These are phyloP conservation scores for Diplodus puntazzo DNA, from an alignment of 2,797 vertebrate species.

Conservation along the genomic window DNA sequence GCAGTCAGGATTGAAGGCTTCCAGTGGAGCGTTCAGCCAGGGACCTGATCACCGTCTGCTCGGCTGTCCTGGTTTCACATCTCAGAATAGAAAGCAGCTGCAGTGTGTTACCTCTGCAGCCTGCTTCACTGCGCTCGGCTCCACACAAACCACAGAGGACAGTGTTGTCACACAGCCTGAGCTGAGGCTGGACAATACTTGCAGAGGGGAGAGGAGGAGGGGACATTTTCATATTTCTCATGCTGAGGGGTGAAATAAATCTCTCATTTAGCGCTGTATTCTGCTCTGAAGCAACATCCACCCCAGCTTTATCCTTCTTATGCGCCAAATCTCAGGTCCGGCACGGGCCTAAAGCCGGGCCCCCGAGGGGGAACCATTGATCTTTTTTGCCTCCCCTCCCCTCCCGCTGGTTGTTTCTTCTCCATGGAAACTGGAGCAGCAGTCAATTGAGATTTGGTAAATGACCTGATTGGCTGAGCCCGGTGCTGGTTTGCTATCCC, in stretches of 20 bases:
- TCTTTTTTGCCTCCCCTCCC: constrained; percentile 37
- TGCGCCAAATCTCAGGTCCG: constrained; percentile 39
- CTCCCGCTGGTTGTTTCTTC: constrained; percentile 57
- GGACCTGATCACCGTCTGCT: constrained; percentile 49
- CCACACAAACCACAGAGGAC: constrained; percentile 47
- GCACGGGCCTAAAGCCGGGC: constrained; percentile 20
- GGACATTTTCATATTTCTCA: constrained; percentile 6
- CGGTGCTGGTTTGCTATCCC: constrained; percentile 45
- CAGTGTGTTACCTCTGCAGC: constrained; percentile 54
- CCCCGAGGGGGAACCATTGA: constrained; percentile 57
- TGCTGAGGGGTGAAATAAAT: neutral
- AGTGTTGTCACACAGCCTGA: constrained; percentile 36
- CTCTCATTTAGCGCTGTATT: neutral
- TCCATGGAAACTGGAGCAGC: constrained; percentile 79
- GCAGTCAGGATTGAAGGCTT: constrained; percentile 2
- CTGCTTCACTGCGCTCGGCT: constrained; percentile 17
- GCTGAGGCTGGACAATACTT: constrained; percentile 11
- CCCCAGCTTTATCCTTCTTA: constrained; percentile 28
- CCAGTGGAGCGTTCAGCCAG: constrained; percentile 40
- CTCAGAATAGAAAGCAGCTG: constrained; percentile 71
- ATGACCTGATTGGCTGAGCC: constrained; percentile 66
- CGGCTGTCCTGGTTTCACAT: constrained; percentile 67
- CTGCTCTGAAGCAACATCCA: constrained; percentile 21
- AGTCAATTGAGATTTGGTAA: constrained; percentile 73
- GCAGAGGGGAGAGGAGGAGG: too few species aligned